A percentile compares a stretch with the other conserved stretches of the same genome.
phyloP scores from a whole-genome alignment of 2,797 vertebrate genomes.

The Aselliscus stoliczkanus region DNA sequence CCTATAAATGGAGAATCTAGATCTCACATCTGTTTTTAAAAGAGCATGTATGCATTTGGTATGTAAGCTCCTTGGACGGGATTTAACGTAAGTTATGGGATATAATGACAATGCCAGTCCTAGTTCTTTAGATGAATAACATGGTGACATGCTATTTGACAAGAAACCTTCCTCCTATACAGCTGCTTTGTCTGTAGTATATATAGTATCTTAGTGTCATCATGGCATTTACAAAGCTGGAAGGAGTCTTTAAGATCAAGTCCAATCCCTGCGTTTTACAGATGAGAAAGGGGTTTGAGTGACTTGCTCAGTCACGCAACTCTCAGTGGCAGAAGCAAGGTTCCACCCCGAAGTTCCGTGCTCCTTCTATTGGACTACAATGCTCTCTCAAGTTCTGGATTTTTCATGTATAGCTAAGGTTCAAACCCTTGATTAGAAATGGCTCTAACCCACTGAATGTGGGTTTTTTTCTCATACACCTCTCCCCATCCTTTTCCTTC shows the following conservation, averaged over 20 bases:
- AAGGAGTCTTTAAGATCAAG: background rate
- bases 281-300: background rate
- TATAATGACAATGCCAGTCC: background rate
- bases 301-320: background rate
- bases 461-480: background rate
- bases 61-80: background rate
- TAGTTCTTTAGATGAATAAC: background rate
- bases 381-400: background rate
- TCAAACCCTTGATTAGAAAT: background rate
- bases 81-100: background rate
- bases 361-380: background rate
- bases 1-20: background rate
- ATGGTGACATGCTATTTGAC: background rate
- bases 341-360: background rate
- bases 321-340: background rate
- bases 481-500: background rate
- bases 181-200: background rate
- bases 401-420: background rate
- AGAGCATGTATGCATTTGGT: background rate
- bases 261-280: background rate
- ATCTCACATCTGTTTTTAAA: background rate
- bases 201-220: background rate
- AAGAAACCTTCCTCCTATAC: background rate
- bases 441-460: background rate
- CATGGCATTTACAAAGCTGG: background rate